phyloP scores from a whole-genome alignment of 2,888 invertebrate genomes.

The Tinea pellionella region DNA sequence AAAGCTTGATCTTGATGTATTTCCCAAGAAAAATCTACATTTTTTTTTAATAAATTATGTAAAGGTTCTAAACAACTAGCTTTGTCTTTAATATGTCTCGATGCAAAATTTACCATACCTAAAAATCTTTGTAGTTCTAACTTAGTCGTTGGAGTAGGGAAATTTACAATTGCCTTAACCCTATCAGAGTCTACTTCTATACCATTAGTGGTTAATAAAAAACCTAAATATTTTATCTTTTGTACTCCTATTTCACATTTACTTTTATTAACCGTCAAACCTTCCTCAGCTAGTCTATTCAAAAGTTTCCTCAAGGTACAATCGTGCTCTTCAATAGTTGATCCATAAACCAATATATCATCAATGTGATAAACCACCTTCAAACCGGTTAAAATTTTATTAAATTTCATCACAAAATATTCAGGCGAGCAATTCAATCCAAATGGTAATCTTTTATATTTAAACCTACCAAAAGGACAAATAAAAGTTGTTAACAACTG shows the following conservation, averaged over 20 bases:
- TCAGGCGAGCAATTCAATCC: constrained; percentile 18
- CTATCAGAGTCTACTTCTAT: constrained; percentile 15
- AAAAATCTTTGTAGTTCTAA: constrained; percentile 16
- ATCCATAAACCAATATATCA: constrained; percentile 16
- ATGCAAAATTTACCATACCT: constrained; percentile 17
- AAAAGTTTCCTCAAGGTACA: constrained; percentile 14
- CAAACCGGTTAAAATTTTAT: constrained; percentile 15
- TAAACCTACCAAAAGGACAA: constrained; percentile 19
- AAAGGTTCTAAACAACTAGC: constrained; percentile 13
- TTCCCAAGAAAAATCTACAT: constrained; percentile 9
- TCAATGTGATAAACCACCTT: constrained; percentile 13
- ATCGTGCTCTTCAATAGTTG: constrained; percentile 14
- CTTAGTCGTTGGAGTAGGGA: constrained; percentile 15
- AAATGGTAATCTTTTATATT: constrained; percentile 17
- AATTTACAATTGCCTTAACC: constrained; percentile 12
- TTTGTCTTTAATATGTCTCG: constrained; percentile 15
- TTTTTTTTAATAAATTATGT: constrained; percentile 11
- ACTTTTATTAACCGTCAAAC: constrained; percentile 17
- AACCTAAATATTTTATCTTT: constrained; percentile 16
- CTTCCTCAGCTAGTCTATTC: constrained; percentile 12
- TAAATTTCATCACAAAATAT: constrained; percentile 17
- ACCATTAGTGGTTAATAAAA: constrained; percentile 9
- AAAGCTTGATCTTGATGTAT: background rate
- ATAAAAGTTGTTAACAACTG: constrained; percentile 17
- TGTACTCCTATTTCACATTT: constrained; percentile 17